Base-by-base conservation (phyloP, 2,888 invertebrate genomes). In the Latrodectus elegans region DNA sequence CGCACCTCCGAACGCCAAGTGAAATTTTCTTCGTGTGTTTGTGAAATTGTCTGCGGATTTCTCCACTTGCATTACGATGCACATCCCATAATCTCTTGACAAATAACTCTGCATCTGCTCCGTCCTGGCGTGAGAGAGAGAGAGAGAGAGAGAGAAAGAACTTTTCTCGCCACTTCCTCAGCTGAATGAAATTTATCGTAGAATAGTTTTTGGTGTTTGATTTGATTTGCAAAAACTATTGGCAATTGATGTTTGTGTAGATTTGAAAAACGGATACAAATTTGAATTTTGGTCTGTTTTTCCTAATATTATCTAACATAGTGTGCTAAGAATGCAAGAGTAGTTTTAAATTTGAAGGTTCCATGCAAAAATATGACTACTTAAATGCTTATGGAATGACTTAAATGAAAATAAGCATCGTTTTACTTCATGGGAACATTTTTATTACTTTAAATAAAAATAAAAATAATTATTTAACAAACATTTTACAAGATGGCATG, bases 71-170 rank as follows among this genome's bases (percentile, higher is more conserved):
- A 67, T 78, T 55, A 52, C 55, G 51, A 15, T 67, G 67, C 68
- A 53, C 17, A 68, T 78, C 26, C 26, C 38, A 78, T 82, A 82
- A 82, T 82, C 82, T 82, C 68, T 67, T 67, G 81, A 74, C 65
- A 81, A 82, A 82, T 74, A 81, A 73, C 73, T 15, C 17, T 26
- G 74, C 65, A 81, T 81, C 81, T 64, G 70, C 65, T 73, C 73
- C 22, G 73, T 73, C 65, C 55, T 9, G 64, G 71, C 49, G 26
- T 52, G 52, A 76, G 22, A 22, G 22, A 22, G 22, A n/a, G n/a
- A n/a, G n/a, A n/a, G n/a, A n/a, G n/a, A n/a, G n/a, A n/a, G n/a
- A n/a, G 52, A 76, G 22, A 22, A 1, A 22, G 22, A 22, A 72
- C 49, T 67, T 60, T 71, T 51, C 8, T 17, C 17, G n/a, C 73